Evolutionary conservation across 30 jellyfish, hydroid and myxozoan species (phyloP).

Genomic region (Sanderia malayensis): DNA sequence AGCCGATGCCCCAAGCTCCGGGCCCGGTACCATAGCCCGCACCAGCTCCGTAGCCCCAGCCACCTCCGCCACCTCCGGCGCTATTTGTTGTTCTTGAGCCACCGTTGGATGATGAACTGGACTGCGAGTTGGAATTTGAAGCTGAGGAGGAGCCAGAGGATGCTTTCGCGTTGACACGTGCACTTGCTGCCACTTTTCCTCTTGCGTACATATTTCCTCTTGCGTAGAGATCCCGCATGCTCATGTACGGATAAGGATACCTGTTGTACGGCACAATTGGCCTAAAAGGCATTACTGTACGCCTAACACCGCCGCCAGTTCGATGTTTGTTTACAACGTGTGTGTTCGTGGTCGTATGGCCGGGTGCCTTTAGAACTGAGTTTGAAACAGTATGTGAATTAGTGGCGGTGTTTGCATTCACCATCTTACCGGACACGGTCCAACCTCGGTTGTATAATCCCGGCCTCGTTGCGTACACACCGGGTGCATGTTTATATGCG

Average conservation of each 20-base stretch:
- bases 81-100: conserved; percentile 49
- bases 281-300: background rate
- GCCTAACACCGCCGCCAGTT: conserved; percentile 53
- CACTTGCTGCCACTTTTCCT: conserved; percentile 18
- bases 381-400: conserved; percentile 42
- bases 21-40: conserved; percentile 66
- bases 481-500: too few relatives aligned
- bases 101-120: conserved; percentile 46
- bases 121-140: conserved; percentile 42
- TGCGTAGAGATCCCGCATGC: too few relatives aligned
- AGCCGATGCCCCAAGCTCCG: conserved; percentile 61
- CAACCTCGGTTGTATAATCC: conserved; percentile 27
- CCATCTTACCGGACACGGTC: conserved; percentile 37
- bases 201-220: conserved; percentile 58
- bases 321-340: conserved; percentile 54
- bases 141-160: conserved; percentile 29
- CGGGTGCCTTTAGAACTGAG: conserved; percentile 52
- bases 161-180: conserved; percentile 41
- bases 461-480: too few relatives aligned
- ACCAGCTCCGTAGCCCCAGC: conserved; percentile 73
- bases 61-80: conserved; percentile 55
- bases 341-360: conserved; percentile 52
- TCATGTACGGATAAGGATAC: conserved; percentile 7
- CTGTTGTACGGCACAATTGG: background rate
- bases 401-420: conserved; percentile 50